These are phyloP conservation scores for Drosophila varians DNA, from an alignment of 1,140 invertebrate genomes.

Conservation along the genomic window DNA sequence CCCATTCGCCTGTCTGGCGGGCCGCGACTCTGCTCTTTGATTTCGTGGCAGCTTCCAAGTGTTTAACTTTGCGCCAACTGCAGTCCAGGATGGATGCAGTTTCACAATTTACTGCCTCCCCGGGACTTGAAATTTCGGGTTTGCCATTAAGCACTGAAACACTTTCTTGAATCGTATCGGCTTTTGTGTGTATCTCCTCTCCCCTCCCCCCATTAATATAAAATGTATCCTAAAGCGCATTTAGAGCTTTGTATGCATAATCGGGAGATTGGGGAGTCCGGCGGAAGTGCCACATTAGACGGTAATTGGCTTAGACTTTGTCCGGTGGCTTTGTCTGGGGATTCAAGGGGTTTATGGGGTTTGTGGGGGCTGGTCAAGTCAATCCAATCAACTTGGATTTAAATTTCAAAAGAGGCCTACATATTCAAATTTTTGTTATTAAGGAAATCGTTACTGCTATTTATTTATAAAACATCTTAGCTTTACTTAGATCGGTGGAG, in stretches of 20 bases:
- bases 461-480: too few species aligned
- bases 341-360: background rate
- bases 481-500: too few species aligned
- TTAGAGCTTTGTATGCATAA: constrained; percentile 21
- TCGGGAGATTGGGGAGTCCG: constrained; percentile 2
- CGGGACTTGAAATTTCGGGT: background rate
- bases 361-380: background rate
- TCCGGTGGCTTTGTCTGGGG: too few species aligned
- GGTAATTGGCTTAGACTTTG: constrained; percentile 12
- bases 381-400: background rate
- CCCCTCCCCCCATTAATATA: constrained; percentile 5
- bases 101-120: constrained; percentile 57
- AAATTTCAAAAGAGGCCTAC: too few species aligned
- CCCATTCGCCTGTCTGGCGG: constrained; percentile 33
- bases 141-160: constrained; percentile 20
- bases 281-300: constrained; percentile 14
- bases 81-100: constrained; percentile 24
- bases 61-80: constrained; percentile 42
- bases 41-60: constrained; percentile 70
- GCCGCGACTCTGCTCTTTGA: constrained; percentile 50
- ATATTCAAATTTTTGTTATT: too few species aligned
- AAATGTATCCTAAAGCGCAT: constrained; percentile 10
- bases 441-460: too few species aligned
- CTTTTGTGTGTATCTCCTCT: too few species aligned
- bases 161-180: constrained; percentile 13